Base-by-base conservation (phyloP, 2,113 vertebrate species). In the Bufo gargarizans region DNA sequence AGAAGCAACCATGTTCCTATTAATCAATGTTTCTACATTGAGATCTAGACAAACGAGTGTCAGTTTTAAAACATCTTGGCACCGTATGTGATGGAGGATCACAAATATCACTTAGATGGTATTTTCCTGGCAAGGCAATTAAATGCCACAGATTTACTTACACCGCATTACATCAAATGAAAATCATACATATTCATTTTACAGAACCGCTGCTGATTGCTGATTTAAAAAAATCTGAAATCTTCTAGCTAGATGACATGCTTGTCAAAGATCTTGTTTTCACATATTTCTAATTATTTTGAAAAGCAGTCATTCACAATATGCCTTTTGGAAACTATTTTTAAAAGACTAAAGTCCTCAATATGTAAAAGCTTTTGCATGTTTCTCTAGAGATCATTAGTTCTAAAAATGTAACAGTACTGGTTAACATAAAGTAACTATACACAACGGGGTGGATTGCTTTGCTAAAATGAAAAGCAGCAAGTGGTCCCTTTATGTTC, bases 371-470 rank as follows among this genome's bases (percentile, higher is more conserved):
- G 33, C 20, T 53, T 86, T 86, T 79, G n/a, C 16, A 65, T 65
- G 43, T 63, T 69, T 45, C 58, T 63, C 50, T n/a, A 50, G 45
- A 61, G 53, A 84, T 77, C 50, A 84, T 16, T 56, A 49, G 55
- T 84, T 88, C 87, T 88, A 88, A 88, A 88, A 84, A 84, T 84
- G 84, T 33, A 55, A 22, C 71, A 47, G 33, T 56, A 76, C 47
- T 84, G 72, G 87, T 88, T 88, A 77, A 88, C 81, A 88, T 81
- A 88, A 83, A 88, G 81, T 84, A 88, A 84, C 43, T 77, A 88
- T 67, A 69, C 87, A 53, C 81, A 83, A 67, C 87, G 65, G 87
- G 59, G 58, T 76, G 76, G 80, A 84, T 84, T 65, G 81, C 58
- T 50, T 53, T 88, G 81, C 71, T 88, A 88, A 88, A 88, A 84